These are phyloP conservation scores for Nesidiocoris tenuis DNA, from an alignment of 2,888 invertebrate species.

Conservation along the genomic window DNA sequence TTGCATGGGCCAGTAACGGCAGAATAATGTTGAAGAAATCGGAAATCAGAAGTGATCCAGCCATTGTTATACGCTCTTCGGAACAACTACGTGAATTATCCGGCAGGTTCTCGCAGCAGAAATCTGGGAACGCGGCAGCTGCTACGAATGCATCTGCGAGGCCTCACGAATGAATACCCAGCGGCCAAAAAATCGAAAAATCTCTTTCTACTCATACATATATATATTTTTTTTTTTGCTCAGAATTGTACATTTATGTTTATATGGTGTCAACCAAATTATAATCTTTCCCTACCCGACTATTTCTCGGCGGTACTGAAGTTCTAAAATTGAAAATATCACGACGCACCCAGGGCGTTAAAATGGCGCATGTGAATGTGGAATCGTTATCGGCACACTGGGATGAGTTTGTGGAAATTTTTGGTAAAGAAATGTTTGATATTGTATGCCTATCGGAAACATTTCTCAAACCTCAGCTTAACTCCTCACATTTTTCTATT, in stretches of 20 bases:
- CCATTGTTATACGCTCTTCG: not conserved
- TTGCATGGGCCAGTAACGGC: not conserved
- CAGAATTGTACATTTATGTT: not conserved
- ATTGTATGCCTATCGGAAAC: not conserved
- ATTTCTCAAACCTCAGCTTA: not conserved
- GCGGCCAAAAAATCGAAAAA: not conserved
- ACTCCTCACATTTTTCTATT: not conserved
- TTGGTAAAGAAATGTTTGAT: not conserved
- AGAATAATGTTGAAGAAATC: constrained; percentile 1
- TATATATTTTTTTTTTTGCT: not conserved
- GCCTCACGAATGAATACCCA: too few species aligned
- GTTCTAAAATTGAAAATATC: not conserved
- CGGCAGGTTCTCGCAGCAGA: not conserved
- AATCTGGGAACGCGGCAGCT: too few species aligned
- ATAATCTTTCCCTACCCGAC: too few species aligned
- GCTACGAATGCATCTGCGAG: too few species aligned
- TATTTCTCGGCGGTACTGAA: too few species aligned
- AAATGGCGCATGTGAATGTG: not conserved
- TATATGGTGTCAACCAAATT: too few species aligned
- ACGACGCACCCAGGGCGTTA: not conserved
- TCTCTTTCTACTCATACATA: not conserved
- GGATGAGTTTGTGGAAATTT: not conserved
- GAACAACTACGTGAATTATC: not conserved
- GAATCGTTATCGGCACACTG: not conserved
- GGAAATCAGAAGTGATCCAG: not conserved